Evolutionary conservation across 1,140 invertebrate genomes (phyloP).

Genomic region (Arctopsyche grandis): DNA sequence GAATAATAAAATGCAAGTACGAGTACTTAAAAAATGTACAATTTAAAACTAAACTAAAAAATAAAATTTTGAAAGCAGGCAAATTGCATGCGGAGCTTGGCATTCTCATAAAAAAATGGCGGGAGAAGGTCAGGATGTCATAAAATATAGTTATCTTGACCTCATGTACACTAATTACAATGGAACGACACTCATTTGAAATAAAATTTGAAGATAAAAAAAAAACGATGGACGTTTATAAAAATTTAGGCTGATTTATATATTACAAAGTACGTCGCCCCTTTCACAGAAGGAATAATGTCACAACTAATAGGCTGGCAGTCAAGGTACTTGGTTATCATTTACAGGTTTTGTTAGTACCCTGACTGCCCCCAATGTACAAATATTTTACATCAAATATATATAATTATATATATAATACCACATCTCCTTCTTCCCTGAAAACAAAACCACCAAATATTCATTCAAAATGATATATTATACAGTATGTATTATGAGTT

Average conservation of each 20-base stretch:
- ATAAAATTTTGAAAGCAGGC: conserved; percentile 70
- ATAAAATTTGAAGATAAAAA: conserved; percentile 56
- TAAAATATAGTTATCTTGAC: conserved; percentile 65
- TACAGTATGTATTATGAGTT: conserved; percentile 57
- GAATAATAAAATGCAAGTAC: conserved; percentile 55
- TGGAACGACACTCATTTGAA: conserved; percentile 69
- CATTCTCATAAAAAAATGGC: conserved; percentile 65
- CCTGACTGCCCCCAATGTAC: conserved; percentile 64
- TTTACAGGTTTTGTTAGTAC: conserved; percentile 51
- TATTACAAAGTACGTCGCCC: conserved; percentile 65
- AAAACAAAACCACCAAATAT: conserved; percentile 65
- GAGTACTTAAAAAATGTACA: conserved; percentile 63
- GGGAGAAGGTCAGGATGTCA: conserved; percentile 68
- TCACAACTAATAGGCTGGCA: conserved; percentile 67
- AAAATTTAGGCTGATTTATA: conserved; percentile 61
- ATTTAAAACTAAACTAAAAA: conserved; percentile 66
- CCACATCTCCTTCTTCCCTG: conserved; percentile 64
- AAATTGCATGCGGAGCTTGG: conserved; percentile 69
- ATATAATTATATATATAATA: conserved; percentile 52
- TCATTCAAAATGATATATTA: conserved; percentile 60
- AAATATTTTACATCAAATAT: conserved; percentile 60
- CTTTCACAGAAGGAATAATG: conserved; percentile 69
- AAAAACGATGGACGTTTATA: conserved; percentile 67
- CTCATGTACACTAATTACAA: conserved; percentile 64
- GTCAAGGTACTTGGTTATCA: conserved; percentile 61